These are phyloP conservation scores for Drosophila subquinaria DNA, from an alignment of 2,888 invertebrate genomes.

Conservation along the genomic window DNA sequence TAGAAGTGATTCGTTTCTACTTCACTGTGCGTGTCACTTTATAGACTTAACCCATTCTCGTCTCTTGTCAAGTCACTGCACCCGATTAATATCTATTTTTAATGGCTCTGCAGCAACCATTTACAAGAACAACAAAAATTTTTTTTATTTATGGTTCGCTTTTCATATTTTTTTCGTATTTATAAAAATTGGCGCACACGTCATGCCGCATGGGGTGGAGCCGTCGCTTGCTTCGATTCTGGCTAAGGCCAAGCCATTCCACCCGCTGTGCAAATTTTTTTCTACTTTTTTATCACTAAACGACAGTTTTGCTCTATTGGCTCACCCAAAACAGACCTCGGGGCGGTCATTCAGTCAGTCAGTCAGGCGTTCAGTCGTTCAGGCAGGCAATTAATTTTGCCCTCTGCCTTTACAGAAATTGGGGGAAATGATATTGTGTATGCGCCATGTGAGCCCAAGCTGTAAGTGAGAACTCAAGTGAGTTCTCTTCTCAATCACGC, in stretches of 20 bases:
- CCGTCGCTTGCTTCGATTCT: conserved; percentile 27
- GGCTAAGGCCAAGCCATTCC: conserved; percentile 46
- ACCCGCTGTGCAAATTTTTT: conserved; percentile 39
- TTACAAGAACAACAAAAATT: conserved; percentile 23
- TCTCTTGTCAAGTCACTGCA: conserved; percentile 58
- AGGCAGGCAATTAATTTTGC: conserved; percentile 66
- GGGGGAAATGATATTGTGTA: conserved; percentile 59
- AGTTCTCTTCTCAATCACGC: conserved; percentile 53
- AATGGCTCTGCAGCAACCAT: conserved; percentile 26
- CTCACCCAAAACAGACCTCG: conserved; percentile 60
- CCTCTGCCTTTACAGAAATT: conserved; percentile 31
- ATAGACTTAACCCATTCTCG: conserved; percentile 26
- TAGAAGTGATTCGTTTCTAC: conserved; percentile 37
- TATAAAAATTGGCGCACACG: conserved; percentile 57
- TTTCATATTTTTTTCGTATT: conserved; percentile 9
- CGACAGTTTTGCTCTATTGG: conserved; percentile 70
- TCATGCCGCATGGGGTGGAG: conserved; percentile 46
- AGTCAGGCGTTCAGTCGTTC: conserved; percentile 25
- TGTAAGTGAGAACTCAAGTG: conserved; percentile 31
- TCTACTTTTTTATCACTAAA: conserved; percentile 37
- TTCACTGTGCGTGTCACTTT: conserved; percentile 17
- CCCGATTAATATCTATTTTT: conserved; percentile 55
- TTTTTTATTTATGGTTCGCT: conserved; percentile 8
- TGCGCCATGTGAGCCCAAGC: conserved; percentile 61
- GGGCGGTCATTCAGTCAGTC: conserved; percentile 20